phyloP scores from a whole-genome alignment of 2,113 vertebrate genomes.

The Mustelus asterias region DNA sequence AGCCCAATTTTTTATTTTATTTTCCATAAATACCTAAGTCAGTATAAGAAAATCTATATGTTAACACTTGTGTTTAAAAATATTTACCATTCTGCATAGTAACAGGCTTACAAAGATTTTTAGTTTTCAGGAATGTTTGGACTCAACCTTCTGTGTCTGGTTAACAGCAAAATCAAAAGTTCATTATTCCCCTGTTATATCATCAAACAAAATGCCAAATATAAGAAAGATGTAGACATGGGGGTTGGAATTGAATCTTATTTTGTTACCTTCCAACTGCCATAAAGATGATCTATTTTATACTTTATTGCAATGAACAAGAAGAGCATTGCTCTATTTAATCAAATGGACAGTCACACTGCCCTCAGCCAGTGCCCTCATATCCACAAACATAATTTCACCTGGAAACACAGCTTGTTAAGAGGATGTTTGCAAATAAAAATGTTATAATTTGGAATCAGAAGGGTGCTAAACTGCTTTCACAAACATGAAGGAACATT shows the following conservation, averaged over 20 bases:
- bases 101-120: conserved; percentile 21
- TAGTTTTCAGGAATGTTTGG: conserved; percentile 6
- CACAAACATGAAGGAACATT: background rate
- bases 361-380: background rate
- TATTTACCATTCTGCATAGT: conserved; percentile 24
- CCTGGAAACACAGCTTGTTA: background rate
- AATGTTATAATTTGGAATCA: background rate
- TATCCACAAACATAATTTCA: background rate
- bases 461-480: background rate
- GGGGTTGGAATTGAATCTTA: background rate
- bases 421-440: background rate
- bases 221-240: background rate
- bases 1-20: conserved; percentile 22
- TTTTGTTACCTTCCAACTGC: conserved; percentile 3
- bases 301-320: background rate
- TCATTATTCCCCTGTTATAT: background rate
- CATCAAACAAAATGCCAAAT: background rate
- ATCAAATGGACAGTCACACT: background rate
- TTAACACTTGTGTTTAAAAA: conserved; percentile 8
- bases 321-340: background rate
- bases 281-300: background rate
- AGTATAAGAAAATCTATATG: conserved; percentile 21
- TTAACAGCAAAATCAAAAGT: background rate
- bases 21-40: background rate
- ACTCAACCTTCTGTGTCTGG: background rate